Base-by-base conservation (phyloP, 2,113 vertebrate genomes). In the Conger conger region DNA sequence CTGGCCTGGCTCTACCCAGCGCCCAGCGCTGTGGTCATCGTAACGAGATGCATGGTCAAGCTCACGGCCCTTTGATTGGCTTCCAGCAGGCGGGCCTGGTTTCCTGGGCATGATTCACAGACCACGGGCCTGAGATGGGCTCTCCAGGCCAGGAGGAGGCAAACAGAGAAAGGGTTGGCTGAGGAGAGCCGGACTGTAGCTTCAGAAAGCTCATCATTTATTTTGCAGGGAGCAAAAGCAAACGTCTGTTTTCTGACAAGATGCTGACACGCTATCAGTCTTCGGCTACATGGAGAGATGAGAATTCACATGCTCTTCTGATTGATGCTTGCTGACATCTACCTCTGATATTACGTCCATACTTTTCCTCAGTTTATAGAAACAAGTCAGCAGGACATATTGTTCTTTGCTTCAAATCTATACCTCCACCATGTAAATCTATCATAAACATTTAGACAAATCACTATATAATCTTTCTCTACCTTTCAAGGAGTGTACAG, bases 221-320 rank as follows among this genome's bases (percentile, higher is more conserved):
- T 92, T 93, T 94, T 91, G 90, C 91, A 89, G 84, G 87, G 88
- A 92, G 89, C 91, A 88, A 89, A 90, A 92, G 94, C 92, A 93
- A 93, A 93, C 91, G 90, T 86, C 86, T 86, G 33, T 92, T 92
- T 92, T 88, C 91, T 86, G 84, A 90, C 84, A n/a, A 42, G 88
- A 80, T 68, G 82, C 88, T 92, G 91, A 93, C 86, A 90, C 92
- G 87, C 82, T 88, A 86, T 89, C 91, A 80, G 73, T 87, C 60
- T 86, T 86, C 16, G n/a, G 86, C 90, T 77, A 85, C 76, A 84
- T 9, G 79, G 82, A 79, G 88, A 86, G 86, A 57, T 82, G 76
- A 86, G 38, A 76, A 87, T 88, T 89, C 87, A 89, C 83, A 78
- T 76, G 23, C 27, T 80, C 83, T 84, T 85, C 90, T 68, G 79